Conservation (phyloP, 2,113 vertebrate species). For the Chloropsis cyanopogon region DNA sequence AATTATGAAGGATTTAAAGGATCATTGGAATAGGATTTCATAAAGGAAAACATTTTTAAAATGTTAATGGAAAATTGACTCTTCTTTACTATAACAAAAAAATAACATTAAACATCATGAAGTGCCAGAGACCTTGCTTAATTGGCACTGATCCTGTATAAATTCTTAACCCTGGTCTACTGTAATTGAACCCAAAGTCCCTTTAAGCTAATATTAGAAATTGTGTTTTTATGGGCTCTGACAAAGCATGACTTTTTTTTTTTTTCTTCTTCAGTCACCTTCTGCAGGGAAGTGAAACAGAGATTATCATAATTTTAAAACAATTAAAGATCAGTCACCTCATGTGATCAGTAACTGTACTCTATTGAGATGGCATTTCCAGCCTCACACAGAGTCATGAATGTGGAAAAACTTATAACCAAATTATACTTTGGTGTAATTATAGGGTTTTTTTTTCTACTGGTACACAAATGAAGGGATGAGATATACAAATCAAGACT, state of each 20-base stretch:
- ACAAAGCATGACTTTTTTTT: background rate
- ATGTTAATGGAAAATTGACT: background rate
- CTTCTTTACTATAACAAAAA: background rate
- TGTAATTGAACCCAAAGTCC: background rate
- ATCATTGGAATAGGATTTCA: background rate
- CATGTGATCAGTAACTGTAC: background rate
- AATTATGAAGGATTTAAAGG: background rate
- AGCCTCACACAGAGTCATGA: background rate
- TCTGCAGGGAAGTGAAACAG: background rate
- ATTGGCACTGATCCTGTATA: background rate
- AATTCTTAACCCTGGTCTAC: background rate
- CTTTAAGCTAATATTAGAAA: background rate
- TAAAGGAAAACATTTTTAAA: background rate
- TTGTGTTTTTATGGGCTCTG: background rate
- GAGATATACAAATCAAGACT: background rate
- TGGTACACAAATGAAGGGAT: background rate
- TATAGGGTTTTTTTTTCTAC: background rate
- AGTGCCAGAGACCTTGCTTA: background rate
- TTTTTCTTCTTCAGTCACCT: background rate
- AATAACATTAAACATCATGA: background rate
- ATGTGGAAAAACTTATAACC: background rate
- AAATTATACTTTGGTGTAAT: background rate
- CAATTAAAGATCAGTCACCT: constrained; percentile 5
- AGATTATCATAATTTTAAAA: background rate
- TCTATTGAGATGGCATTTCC: background rate